These are phyloP conservation scores for Aplochiton taeniatus DNA, from an alignment of 2,797 vertebrate species.

Conservation along the genomic window DNA sequence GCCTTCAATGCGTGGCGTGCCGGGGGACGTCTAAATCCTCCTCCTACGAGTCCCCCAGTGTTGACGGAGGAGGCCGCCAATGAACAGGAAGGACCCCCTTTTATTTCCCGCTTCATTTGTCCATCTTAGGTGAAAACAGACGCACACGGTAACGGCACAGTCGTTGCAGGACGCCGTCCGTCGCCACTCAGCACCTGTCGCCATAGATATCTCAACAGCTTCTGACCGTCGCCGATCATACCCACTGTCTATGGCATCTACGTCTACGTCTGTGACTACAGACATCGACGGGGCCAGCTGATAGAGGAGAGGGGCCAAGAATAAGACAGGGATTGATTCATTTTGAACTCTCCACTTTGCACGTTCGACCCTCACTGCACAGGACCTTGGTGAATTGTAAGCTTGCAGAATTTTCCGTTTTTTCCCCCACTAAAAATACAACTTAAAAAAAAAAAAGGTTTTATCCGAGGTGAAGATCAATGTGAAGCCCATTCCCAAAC, in stretches of 20 bases:
- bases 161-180: neutral
- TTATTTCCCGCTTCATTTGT: conserved; percentile 44
- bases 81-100: conserved; percentile 20
- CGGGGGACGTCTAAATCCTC: conserved; percentile 22
- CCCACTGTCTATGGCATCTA: conserved; percentile 30
- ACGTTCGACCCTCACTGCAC: too few species aligned
- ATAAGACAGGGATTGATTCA: conserved; percentile 35
- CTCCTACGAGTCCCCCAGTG: conserved; percentile 30
- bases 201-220: conserved; percentile 36
- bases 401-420: too few species aligned
- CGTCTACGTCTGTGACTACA: conserved; percentile 53
- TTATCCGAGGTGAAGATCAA: too few species aligned
- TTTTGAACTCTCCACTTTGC: conserved; percentile 22
- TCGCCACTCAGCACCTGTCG: conserved; percentile 48
- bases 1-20: conserved; percentile 2
- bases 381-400: too few species aligned
- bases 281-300: too few species aligned
- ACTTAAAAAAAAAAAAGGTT: too few species aligned
- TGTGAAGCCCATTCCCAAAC: too few species aligned
- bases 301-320: conserved; percentile 51
- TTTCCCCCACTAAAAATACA: too few species aligned
- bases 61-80: conserved; percentile 30
- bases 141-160: conserved; percentile 32
- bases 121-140: conserved; percentile 37
- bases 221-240: conserved; percentile 11